Evolutionary conservation across 2,113 vertebrate species (phyloP).

Genomic region (Platycercus adscitus): DNA sequence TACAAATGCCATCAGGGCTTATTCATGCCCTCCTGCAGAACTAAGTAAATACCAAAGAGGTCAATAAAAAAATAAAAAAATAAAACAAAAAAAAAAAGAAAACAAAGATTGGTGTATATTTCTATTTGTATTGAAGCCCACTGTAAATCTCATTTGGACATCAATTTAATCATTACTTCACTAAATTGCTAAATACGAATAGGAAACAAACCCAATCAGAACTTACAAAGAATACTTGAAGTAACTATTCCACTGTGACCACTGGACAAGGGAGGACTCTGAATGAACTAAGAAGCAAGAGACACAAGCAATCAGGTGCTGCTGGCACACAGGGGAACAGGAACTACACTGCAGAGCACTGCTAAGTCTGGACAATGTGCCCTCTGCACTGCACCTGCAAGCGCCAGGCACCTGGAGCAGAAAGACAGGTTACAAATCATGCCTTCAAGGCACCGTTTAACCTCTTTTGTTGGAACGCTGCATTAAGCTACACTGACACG

Average conservation of each 20-base stretch:
- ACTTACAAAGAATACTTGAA: background rate
- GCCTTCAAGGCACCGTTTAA: background rate
- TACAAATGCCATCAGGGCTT: background rate
- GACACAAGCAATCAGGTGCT: background rate
- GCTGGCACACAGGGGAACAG: background rate
- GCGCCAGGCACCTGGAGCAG: rapidly evolving
- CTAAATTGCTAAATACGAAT: background rate
- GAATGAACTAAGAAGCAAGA: rapidly evolving
- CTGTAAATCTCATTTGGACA: background rate
- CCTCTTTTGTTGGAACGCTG: background rate
- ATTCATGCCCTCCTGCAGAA: background rate
- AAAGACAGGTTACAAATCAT: background rate
- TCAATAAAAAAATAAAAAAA: background rate
- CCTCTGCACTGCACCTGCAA: background rate
- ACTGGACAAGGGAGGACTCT: background rate
- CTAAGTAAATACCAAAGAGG: background rate
- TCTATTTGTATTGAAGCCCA: background rate
- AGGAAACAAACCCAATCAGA: background rate
- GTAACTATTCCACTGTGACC: background rate
- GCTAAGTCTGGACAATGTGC: background rate
- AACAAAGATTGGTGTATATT: background rate
- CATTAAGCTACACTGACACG: rapidly evolving
- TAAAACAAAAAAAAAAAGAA: background rate
- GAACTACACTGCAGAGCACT: background rate
- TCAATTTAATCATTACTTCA: background rate